A percentile compares a stretch with the other conserved stretches of the same genome.
Evolutionary conservation across 2,113 vertebrate genomes (phyloP).

Genomic region (Centropus unirufus): DNA sequence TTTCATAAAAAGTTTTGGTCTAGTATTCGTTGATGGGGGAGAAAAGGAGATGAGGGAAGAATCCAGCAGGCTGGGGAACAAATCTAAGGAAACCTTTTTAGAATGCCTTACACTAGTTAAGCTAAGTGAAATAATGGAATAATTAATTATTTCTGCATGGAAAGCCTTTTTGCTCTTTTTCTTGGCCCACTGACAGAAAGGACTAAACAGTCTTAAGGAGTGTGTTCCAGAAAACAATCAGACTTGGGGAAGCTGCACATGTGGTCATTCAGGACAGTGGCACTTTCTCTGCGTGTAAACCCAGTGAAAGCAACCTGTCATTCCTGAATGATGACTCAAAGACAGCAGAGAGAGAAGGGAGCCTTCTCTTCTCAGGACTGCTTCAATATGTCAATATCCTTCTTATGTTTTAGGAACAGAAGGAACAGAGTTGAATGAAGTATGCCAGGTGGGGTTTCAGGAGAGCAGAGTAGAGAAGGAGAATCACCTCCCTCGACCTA

Average conservation of each 20-base stretch:
- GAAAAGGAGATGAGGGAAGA: background rate
- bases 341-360: background rate
- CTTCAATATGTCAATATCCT: no score
- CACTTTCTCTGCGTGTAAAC: background rate
- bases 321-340: background rate
- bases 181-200: background rate
- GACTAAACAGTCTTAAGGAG: background rate
- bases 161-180: background rate
- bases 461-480: no score
- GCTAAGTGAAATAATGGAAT: background rate
- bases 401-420: no score
- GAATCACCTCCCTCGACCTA: no score
- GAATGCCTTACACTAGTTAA: background rate
- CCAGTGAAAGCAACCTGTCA: background rate
- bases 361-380: no score
- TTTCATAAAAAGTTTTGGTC: background rate
- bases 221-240: background rate
- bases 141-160: background rate
- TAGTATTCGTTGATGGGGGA: background rate
- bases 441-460: no score
- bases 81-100: background rate
- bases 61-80: background rate
- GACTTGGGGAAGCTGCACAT: background rate
- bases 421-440: no score
- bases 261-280: background rate